Evolutionary conservation across 2,888 invertebrate genomes (phyloP).

Genomic region (Laspeyria flexula): DNA sequence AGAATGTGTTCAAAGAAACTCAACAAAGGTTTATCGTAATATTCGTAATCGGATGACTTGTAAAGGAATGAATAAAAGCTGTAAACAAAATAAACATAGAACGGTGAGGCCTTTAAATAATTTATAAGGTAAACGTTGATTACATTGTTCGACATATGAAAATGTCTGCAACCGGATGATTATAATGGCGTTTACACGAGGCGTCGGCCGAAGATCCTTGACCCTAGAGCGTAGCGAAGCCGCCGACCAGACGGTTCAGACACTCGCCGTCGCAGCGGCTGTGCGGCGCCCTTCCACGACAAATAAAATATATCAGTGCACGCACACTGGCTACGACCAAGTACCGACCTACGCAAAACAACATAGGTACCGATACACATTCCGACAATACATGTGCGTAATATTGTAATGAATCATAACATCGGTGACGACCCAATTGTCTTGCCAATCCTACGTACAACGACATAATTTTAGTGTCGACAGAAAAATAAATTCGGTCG

Average conservation of each 20-base stretch:
- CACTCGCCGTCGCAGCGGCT: slow-evolving; percentile 56
- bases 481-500: slow-evolving; percentile 24
- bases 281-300: slow-evolving; percentile 61
- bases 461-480: slow-evolving; percentile 6
- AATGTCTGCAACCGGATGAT: slow-evolving; percentile 37
- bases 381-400: slow-evolving; percentile 17
- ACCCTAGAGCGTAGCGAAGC: slow-evolving; percentile 53
- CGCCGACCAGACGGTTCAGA: slow-evolving; percentile 48
- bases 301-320: slow-evolving; percentile 59
- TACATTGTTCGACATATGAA: slow-evolving; percentile 33
- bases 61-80: no score
- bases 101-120: not conserved
- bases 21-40: no score
- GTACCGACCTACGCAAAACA: slow-evolving; percentile 29
- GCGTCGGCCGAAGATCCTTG: slow-evolving; percentile 63
- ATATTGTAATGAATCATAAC: slow-evolving; percentile 32
- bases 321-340: slow-evolving; percentile 40
- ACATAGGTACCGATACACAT: slow-evolving; percentile 35
- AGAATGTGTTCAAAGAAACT: no score
- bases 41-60: no score
- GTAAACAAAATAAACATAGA: no score
- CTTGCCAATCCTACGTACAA: not conserved
- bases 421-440: slow-evolving; percentile 22
- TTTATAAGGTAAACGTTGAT: slow-evolving; percentile 30
- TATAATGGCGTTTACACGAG: slow-evolving; percentile 56